Evolutionary conservation across 35 echinoderm and acorn worm species (phyloP).

Genomic region (Hemicentrotus pulcherrimus): DNA sequence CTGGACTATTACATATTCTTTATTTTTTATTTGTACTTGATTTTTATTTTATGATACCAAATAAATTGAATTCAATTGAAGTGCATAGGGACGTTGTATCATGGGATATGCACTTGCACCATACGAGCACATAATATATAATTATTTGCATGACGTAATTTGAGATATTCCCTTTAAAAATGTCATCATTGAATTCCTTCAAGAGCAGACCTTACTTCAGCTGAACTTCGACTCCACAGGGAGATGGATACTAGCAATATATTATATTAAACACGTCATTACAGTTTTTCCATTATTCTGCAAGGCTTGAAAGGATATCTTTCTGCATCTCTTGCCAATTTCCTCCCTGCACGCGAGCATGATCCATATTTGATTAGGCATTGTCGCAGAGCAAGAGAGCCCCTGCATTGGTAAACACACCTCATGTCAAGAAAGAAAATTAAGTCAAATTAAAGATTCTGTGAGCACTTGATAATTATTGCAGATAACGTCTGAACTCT

Average conservation of each 20-base stretch:
- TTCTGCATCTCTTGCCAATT: not conserved
- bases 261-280: not conserved
- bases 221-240: not conserved
- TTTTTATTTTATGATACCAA: too few relatives aligned
- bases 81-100: too few relatives aligned
- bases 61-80: too few relatives aligned
- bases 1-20: too few relatives aligned
- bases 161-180: not conserved
- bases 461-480: not conserved
- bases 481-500: not conserved
- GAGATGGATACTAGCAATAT: not conserved
- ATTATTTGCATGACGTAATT: too few relatives aligned
- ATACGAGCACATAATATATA: too few relatives aligned
- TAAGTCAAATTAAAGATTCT: not conserved
- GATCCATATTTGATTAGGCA: conserved; percentile 1
- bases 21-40: too few relatives aligned
- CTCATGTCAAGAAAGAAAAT: not conserved
- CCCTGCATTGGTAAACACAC: not conserved
- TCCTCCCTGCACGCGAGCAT: not conserved
- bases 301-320: not conserved
- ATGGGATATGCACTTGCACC: too few relatives aligned
- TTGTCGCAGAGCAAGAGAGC: not conserved
- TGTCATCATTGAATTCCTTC: not conserved
- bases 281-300: not conserved
- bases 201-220: not conserved